These are phyloP conservation scores for Crotalus helleri DNA, from an alignment of 2,113 vertebrate species.

Conservation along the genomic window DNA sequence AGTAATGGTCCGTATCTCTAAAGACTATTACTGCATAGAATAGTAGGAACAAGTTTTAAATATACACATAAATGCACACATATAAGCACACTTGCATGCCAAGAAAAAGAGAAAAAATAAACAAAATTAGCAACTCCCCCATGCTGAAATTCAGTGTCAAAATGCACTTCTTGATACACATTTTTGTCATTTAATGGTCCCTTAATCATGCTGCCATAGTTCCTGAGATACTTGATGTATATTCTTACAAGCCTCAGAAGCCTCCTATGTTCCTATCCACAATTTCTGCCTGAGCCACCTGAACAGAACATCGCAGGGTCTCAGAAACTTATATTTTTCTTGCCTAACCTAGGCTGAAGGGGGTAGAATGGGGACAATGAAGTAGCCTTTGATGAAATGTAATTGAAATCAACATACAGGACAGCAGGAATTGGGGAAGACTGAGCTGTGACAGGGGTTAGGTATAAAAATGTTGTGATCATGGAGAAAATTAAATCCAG, in stretches of 20 bases:
- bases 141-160: neutral
- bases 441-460: neutral
- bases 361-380: neutral
- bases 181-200: neutral
- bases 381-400: neutral
- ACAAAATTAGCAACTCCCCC: neutral
- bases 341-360: neutral
- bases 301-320: neutral
- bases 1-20: neutral
- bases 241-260: neutral
- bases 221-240: neutral
- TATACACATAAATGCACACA: neutral
- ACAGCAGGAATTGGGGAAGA: neutral
- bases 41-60: neutral
- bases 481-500: constrained; percentile 22
- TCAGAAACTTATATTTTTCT: neutral
- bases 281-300: neutral
- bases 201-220: neutral
- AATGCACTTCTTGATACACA: neutral
- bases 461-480: neutral
- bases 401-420: constrained; percentile 32
- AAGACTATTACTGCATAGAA: neutral
- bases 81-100: neutral
- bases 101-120: neutral
- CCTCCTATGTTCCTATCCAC: neutral